A percentile compares a stretch with the other conserved stretches of the same genome.
These are phyloP conservation scores for Vulpes ferrilata DNA, from an alignment of 2,113 vertebrate genomes.

Conservation along the genomic window DNA sequence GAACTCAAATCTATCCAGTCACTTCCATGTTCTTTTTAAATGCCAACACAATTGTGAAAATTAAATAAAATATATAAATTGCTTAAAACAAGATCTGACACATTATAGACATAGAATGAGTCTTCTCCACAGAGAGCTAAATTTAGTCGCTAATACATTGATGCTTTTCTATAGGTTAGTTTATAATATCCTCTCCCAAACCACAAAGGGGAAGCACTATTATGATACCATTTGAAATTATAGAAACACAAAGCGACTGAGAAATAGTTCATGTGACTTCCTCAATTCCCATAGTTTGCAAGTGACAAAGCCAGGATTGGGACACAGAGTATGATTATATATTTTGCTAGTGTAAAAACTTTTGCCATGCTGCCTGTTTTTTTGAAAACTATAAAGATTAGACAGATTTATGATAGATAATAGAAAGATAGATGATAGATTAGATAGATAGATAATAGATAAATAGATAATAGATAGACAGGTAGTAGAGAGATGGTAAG, in stretches of 20 bases:
- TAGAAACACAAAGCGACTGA: neutral
- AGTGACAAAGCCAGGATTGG: neutral
- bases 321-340: neutral
- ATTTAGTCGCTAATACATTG: neutral
- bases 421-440: neutral
- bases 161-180: neutral
- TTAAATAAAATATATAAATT: neutral
- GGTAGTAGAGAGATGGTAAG: no score
- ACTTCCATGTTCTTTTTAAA: neutral
- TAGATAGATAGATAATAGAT: neutral
- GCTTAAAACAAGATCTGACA: neutral
- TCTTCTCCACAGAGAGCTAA: neutral
- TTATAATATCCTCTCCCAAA: neutral
- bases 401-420: neutral
- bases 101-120: neutral
- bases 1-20: neutral
- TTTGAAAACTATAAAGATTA: neutral
- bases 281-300: neutral
- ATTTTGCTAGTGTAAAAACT: neutral
- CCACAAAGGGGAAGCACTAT: neutral
- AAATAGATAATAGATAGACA: neutral
- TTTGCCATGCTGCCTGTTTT: neutral
- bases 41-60: neutral
- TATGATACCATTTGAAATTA: neutral
- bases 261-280: neutral